phyloP scores from a whole-genome alignment of 2,113 vertebrate genomes.

The Andinoacara biseriatus region DNA sequence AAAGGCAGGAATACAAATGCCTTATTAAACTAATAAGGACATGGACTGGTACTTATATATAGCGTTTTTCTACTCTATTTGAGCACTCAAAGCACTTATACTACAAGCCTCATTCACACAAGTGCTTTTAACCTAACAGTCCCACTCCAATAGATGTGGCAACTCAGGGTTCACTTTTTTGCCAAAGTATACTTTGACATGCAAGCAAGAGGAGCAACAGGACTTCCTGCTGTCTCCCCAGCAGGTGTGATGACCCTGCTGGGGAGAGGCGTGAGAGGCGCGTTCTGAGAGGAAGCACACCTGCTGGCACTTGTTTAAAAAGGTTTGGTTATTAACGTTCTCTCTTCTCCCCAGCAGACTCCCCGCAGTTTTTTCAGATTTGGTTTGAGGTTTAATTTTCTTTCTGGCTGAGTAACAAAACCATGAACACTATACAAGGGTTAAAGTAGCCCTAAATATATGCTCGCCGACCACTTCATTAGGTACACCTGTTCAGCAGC shows the following conservation, averaged over 20 bases:
- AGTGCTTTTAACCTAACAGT: too few relatives aligned
- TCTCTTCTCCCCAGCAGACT: background rate
- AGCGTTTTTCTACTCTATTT: too few relatives aligned
- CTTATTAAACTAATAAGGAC: background rate
- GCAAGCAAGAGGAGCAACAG: too few relatives aligned
- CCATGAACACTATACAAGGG: background rate
- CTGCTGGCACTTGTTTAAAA: background rate
- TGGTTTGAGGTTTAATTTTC: background rate
- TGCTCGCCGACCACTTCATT: background rate
- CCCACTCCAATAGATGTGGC: too few relatives aligned
- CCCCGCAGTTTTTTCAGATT: background rate
- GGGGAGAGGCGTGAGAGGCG: too few relatives aligned
- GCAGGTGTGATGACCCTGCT: background rate
- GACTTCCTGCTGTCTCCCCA: too few relatives aligned
- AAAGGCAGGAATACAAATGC: background rate
- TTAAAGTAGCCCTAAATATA: background rate
- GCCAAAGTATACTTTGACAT: too few relatives aligned
- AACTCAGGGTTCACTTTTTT: too few relatives aligned
- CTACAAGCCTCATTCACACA: too few relatives aligned
- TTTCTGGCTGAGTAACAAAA: background rate
- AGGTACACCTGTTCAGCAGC: background rate
- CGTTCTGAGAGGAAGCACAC: background rate
- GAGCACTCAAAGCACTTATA: too few relatives aligned
- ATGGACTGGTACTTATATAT: too few relatives aligned
- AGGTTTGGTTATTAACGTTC: background rate